Conservation (phyloP, 2,888 invertebrate species). For the Drosophila mettleri region DNA sequence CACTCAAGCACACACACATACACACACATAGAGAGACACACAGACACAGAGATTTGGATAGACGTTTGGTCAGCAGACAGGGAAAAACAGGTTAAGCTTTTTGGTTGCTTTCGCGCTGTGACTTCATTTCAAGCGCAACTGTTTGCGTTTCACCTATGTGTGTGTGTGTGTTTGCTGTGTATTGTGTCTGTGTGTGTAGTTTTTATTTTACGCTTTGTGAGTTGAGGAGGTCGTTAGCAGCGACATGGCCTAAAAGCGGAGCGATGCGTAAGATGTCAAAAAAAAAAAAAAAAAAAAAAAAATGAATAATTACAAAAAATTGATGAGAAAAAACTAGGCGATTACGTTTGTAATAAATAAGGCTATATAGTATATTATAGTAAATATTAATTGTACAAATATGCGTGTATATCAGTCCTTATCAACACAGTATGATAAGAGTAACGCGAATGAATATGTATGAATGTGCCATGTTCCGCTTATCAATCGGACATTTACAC, state of each 20-base stretch:
- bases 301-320: constrained; percentile 15
- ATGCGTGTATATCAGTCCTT: constrained; percentile 21
- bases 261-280: constrained; percentile 64
- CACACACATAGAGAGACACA: not conserved
- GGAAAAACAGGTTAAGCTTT: constrained; percentile 75
- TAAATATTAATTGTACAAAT: constrained; percentile 17
- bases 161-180: constrained; percentile 20
- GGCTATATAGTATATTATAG: constrained; percentile 4
- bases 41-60: constrained; percentile 24
- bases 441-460: not conserved
- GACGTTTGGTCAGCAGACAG: constrained; percentile 29
- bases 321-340: constrained; percentile 41
- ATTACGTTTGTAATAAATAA: constrained; percentile 22
- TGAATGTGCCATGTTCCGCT: constrained; percentile 38
- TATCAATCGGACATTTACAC: constrained; percentile 46
- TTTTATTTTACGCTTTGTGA: constrained; percentile 71
- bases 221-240: constrained; percentile 65
- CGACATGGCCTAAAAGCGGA: constrained; percentile 64
- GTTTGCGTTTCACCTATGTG: constrained; percentile 27
- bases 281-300: not conserved
- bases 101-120: constrained; percentile 66
- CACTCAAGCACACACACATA: constrained; percentile 5
- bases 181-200: constrained; percentile 24
- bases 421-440: constrained; percentile 19
- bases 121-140: constrained; percentile 67